Conservation (phyloP, 2,888 invertebrate species). For the Lamproptera curius region DNA sequence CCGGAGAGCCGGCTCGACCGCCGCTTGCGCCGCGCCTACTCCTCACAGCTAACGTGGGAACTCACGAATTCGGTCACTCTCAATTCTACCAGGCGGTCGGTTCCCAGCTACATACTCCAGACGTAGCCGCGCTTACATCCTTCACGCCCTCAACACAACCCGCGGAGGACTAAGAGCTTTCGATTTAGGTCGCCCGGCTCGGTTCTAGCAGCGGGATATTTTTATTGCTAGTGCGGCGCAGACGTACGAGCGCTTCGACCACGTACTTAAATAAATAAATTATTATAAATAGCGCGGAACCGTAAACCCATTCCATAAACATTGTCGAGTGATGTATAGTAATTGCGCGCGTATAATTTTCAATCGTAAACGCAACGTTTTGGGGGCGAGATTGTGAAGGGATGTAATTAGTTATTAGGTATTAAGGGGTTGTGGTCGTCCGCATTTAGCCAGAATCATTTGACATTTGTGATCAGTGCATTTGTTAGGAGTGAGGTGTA, state of each 20-base stretch:
- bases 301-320: conserved; percentile 73
- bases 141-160: conserved; percentile 15
- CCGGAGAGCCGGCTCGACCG: conserved; percentile 58
- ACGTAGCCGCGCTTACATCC: neutral
- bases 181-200: conserved; percentile 76
- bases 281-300: conserved; percentile 61
- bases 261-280: conserved; percentile 60
- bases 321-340: conserved; percentile 38
- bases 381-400: conserved; percentile 40
- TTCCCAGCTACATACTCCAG: neutral
- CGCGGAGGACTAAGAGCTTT: conserved; percentile 48
- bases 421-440: conserved; percentile 33
- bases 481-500: conserved; percentile 46
- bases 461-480: conserved; percentile 65
- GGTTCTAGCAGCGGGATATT: conserved; percentile 73
- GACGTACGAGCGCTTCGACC: conserved; percentile 60
- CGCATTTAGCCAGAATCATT: conserved; percentile 61
- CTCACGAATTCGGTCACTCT: too few relatives aligned
- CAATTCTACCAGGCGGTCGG: conserved; percentile 1
- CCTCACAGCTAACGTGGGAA: conserved; percentile 11
- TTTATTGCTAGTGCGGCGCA: conserved; percentile 71
- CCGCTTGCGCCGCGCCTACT: conserved; percentile 50
- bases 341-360: conserved; percentile 26
- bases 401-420: too few relatives aligned
- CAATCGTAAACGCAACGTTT: conserved; percentile 23